Conservation (phyloP, 1,140 invertebrate genomes). For the Zelostemma sp. region DNA sequence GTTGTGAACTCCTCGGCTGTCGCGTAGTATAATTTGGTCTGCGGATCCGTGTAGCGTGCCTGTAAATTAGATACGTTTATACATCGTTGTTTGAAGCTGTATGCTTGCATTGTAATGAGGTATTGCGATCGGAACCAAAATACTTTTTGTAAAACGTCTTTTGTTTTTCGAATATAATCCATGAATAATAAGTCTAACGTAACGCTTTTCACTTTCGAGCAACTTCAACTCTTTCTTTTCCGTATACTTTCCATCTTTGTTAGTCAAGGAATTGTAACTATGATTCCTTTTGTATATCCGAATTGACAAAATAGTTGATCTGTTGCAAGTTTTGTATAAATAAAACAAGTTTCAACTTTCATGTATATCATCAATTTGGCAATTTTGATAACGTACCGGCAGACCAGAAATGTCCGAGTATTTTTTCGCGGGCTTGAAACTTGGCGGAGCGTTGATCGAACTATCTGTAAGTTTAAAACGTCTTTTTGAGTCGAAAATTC, state of each 20-base stretch:
- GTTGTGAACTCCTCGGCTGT: constrained; percentile 89
- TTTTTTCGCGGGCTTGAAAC: constrained; percentile 91
- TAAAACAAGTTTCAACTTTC: not conserved
- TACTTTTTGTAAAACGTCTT: constrained; percentile 45
- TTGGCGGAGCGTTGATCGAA: constrained; percentile 90
- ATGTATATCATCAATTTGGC: not conserved
- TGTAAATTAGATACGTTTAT: constrained; percentile 63
- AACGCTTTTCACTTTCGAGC: constrained; percentile 2
- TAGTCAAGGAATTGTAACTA: no score
- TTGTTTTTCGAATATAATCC: constrained; percentile 38
- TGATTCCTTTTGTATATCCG: not conserved
- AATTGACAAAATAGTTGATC: not conserved
- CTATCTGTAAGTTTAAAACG: constrained; percentile 73
- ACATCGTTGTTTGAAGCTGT: constrained; percentile 11
- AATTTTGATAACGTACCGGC: constrained; percentile 70
- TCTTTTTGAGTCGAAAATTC: constrained; percentile 12
- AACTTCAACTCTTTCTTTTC: constrained; percentile 6
- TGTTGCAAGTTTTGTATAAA: no score
- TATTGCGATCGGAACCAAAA: constrained; percentile 45
- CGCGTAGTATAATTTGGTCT: constrained; percentile 88
- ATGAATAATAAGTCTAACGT: not conserved
- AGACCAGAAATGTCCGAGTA: constrained; percentile 94
- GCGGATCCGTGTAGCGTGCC: constrained; percentile 91
- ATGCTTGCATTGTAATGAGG: constrained; percentile 24
- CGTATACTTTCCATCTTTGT: not conserved